Percentiles rank a stretch among this genome's conserved stretches.
These are phyloP conservation scores for Pantherophis guttatus DNA, from an alignment of 2,113 vertebrate species.

Conservation along the genomic window DNA sequence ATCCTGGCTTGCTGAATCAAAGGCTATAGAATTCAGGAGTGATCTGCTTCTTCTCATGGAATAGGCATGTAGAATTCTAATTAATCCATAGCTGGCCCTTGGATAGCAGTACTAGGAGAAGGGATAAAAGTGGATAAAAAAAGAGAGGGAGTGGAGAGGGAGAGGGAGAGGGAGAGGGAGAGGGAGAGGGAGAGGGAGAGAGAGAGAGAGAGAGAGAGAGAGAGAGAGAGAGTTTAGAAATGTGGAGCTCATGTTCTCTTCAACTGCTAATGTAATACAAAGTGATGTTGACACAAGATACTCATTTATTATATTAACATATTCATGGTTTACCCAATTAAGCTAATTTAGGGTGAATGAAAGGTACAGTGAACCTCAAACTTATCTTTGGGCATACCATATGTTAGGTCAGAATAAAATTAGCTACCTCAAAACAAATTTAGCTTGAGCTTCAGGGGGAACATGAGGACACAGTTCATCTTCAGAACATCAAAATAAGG, in stretches of 20 bases:
- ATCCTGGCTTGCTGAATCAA: not conserved
- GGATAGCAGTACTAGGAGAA: not conserved
- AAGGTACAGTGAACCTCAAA: not conserved
- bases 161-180: not conserved
- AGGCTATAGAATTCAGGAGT: not conserved
- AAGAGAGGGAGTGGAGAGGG: not conserved
- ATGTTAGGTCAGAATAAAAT: not conserved
- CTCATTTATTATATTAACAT: not conserved
- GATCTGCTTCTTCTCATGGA: not conserved
- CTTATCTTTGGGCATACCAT: not conserved
- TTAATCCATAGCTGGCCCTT: not conserved
- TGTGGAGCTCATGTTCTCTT: not conserved
- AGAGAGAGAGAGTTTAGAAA: not conserved
- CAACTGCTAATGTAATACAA: not conserved
- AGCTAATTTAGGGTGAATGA: not conserved
- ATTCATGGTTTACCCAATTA: not conserved
- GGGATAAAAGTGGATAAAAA: not conserved
- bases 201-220: no score
- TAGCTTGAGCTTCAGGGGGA: not conserved
- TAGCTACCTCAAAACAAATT: not conserved
- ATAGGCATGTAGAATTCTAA: not conserved
- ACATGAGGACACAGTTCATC: not conserved
- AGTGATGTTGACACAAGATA: not conserved
- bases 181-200: no score
- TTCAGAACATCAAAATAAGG: not conserved